These are phyloP conservation scores for Agriopis marginaria DNA, from an alignment of 2,888 invertebrate species.

Conservation along the genomic window DNA sequence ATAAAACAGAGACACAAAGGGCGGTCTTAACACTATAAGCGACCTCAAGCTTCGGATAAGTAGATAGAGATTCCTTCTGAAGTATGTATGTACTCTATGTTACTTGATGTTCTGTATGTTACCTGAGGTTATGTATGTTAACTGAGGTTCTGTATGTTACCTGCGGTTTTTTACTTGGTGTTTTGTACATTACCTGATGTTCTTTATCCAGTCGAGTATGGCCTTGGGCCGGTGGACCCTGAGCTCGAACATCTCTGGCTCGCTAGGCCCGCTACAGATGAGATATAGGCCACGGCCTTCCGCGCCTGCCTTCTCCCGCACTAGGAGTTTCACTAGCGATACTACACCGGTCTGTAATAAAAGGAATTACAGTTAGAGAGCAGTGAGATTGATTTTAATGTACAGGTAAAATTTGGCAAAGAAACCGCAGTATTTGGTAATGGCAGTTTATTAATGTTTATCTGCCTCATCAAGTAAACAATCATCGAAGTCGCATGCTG, in stretches of 20 bases:
- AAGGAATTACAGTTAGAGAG: neutral
- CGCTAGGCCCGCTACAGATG: slow-evolving; percentile 95
- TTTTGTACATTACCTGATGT: neutral
- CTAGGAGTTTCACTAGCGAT: slow-evolving; percentile 95
- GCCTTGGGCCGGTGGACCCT: slow-evolving; percentile 95
- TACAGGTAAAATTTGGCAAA: no score
- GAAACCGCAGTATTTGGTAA: no score
- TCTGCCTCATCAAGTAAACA: no score
- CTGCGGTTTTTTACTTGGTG: neutral
- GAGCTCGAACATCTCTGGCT: slow-evolving; percentile 98
- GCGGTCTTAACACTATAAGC: no score
- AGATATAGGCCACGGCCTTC: slow-evolving; percentile 96
- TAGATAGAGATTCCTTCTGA: no score
- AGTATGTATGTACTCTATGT: no score
- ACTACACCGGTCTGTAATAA: slow-evolving; percentile 93
- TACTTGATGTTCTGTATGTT: neutral
- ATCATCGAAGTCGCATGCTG: no score
- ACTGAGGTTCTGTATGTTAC: neutral
- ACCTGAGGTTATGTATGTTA: neutral
- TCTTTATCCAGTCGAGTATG: slow-evolving; percentile 94
- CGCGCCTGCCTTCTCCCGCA: slow-evolving; percentile 97
- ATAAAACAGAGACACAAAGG: no score
- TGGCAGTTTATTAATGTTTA: no score
- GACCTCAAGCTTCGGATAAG: no score
- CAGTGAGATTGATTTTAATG: no score